Conservation (phyloP, 2,888 invertebrate species). For the Calliopum simillimum region DNA sequence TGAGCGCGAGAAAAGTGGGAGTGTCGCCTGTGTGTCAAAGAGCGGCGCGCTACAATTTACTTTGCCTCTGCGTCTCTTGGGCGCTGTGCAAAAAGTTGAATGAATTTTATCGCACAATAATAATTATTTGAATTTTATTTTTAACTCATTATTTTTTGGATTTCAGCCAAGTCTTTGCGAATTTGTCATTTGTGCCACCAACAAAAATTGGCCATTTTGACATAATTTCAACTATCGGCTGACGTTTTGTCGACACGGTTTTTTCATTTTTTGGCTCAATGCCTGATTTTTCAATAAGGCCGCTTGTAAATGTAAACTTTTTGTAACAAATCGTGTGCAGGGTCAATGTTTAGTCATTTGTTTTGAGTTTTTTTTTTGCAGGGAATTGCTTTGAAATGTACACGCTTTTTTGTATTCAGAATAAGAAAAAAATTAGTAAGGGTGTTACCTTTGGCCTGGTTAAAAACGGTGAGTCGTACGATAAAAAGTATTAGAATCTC, state of each 20-base stretch:
- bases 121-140: constrained; percentile 9
- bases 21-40: constrained; percentile 38
- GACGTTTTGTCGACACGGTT: not conserved
- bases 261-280: constrained; percentile 15
- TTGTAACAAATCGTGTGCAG: not conserved
- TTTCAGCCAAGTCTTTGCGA: constrained; percentile 28
- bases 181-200: not conserved
- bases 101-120: constrained; percentile 12
- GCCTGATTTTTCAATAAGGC: not conserved
- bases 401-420: not conserved
- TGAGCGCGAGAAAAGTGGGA: too few species aligned
- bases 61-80: constrained; percentile 45
- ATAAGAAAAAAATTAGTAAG: too few species aligned
- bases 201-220: not conserved
- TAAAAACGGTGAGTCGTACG: too few species aligned
- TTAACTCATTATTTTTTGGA: constrained; percentile 30
- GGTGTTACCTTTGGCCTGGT: too few species aligned
- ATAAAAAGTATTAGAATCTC: too few species aligned
- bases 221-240: constrained; percentile 19
- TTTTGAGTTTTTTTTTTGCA: too few species aligned
- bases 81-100: constrained; percentile 25
- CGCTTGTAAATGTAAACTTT: not conserved
- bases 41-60: constrained; percentile 39
- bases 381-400: not conserved
- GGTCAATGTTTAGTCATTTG: constrained; percentile 22